Evolutionary conservation across 2,797 vertebrate genomes (phyloP), one percentile per base, ranked within the genome.

Genomic region (Helarctos malayanus): DNA sequence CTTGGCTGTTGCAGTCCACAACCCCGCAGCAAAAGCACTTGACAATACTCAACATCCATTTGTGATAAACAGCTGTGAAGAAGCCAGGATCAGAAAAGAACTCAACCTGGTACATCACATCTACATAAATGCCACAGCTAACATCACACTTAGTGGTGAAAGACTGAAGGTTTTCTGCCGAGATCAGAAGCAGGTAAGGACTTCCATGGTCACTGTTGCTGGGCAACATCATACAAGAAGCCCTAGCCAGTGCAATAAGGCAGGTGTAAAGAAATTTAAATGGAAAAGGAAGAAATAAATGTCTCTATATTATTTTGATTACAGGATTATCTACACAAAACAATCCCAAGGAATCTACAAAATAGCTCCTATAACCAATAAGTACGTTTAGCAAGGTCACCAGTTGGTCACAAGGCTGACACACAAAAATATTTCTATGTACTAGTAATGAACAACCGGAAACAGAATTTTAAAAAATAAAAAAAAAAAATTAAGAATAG

Each of bases 231-330:
- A 5, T 1, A 32, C 3, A 6, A 23, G 73, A 69, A 41, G 45
- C 27, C 45, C 32, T 12, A 25, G 12, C 73, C 23, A 63, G 27
- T 35, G 47, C 63, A 59, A 7, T 14, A 45, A 79, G 23, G 32
- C 23, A 82, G 68, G 38, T 38, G 45, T 76, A 76, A 82, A 73
- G 21, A 96, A 59, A 78, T 29, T 73, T 15, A 75, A 7, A 32
- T 9, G 2, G 18, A 61, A 73, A 75, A 45, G 52, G 75, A 85
- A 76, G 65, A 86, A 76, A 80, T 5, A 14, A 75, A 80, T 29
- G 71, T 52, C 49, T 94, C 73, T 59, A 27, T 85, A 69, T 95
- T 85, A 85, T 95, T 89, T 56, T 76, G 82, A 89, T 41, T 49
- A 61, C 11, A 73, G 16, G 5, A 69, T 35, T 11, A 1, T 68